A percentile compares a stretch with the other conserved stretches of the same genome.
Conservation (phyloP, 2,113 vertebrate genomes). For the Rhipidura dahli region DNA sequence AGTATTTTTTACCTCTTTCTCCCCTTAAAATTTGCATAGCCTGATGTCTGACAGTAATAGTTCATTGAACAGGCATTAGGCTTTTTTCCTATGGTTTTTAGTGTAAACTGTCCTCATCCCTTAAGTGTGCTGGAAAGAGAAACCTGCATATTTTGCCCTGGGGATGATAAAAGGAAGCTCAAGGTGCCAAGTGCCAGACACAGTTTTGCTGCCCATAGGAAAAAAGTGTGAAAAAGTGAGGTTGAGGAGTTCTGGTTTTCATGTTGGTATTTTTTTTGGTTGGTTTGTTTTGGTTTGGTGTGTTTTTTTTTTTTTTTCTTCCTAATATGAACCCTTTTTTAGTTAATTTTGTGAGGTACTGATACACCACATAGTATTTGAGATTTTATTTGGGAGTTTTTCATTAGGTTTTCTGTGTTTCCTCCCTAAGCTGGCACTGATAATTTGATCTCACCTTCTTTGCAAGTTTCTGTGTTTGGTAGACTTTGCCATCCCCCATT, state of each 20-base stretch:
- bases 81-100: background rate
- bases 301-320: background rate
- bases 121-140: background rate
- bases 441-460: background rate
- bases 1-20: background rate
- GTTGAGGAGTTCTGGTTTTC: background rate
- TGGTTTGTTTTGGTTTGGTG: background rate
- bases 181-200: background rate
- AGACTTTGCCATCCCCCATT: background rate
- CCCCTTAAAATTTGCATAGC: background rate
- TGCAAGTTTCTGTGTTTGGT: background rate
- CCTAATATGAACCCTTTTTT: background rate
- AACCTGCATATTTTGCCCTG: background rate
- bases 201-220: background rate
- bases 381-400: background rate
- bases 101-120: background rate
- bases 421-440: background rate
- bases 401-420: background rate
- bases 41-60: background rate
- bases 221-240: background rate
- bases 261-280: background rate
- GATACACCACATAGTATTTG: background rate
- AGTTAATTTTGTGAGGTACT: background rate
- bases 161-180: background rate
- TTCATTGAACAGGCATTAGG: background rate